Conservation (phyloP, 2,888 invertebrate species). For the Pseudanteris insignis region DNA sequence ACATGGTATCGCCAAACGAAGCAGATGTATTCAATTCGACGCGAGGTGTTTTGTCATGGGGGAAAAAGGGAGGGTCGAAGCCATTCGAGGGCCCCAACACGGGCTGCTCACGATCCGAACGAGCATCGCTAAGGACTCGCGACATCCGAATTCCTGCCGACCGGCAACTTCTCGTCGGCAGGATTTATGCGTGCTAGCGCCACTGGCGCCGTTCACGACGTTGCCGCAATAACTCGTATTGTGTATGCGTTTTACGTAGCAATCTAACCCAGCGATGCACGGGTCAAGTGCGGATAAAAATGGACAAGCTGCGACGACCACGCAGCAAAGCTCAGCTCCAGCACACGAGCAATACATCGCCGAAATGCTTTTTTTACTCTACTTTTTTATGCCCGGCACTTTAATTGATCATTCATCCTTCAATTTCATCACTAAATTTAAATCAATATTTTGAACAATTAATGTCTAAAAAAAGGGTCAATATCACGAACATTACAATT, state of each 20-base stretch:
- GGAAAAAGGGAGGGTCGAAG: no score
- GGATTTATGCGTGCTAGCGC: conserved; percentile 61
- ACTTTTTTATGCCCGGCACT: no score
- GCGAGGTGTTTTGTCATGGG: no score
- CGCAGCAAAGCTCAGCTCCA: no score
- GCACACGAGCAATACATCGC: conserved; percentile 35
- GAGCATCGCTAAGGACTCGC: conserved; percentile 12
- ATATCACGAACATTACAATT: no score
- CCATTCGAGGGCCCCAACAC: conserved; percentile 4
- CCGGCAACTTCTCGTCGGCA: conserved; percentile 49
- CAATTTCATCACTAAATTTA: no score
- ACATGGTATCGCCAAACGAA: no score
- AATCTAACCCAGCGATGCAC: conserved; percentile 64
- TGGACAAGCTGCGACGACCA: conserved; percentile 42
- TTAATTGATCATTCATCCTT: no score
- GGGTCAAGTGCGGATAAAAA: conserved; percentile 60
- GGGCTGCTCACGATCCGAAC: conserved; percentile 1
- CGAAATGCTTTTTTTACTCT: conserved; percentile 38
- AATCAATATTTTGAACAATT: no score
- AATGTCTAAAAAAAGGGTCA: no score
- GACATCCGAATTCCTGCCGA: conserved; percentile 21
- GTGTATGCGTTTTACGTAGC: conserved; percentile 62
- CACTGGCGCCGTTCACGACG: conserved; percentile 59
- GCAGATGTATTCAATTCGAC: no score
- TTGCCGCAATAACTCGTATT: conserved; percentile 66